A percentile compares a stretch with the other conserved stretches of the same genome.
Conservation (phyloP, 2,113 vertebrate species). For the Hippocampus barbouri region DNA sequence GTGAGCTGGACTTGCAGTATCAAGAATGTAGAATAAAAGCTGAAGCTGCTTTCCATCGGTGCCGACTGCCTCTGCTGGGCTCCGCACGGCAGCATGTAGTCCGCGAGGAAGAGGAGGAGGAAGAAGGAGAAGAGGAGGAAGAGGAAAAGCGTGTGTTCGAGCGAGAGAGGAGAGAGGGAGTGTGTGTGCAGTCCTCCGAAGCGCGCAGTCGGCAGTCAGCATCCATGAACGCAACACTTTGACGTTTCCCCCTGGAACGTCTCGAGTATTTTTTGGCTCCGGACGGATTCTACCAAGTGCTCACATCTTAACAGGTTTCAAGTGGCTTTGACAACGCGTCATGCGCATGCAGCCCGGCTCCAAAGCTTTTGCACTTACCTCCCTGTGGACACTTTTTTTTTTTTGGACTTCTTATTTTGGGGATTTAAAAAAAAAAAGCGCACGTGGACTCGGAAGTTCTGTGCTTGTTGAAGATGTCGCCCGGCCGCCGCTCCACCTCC, state of each 20-base stretch:
- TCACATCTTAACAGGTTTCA: background rate
- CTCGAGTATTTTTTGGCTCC: background rate
- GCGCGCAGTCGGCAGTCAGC: conserved; percentile 33
- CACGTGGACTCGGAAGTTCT: background rate
- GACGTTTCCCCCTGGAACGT: background rate
- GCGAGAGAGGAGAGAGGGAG: conserved; percentile 5
- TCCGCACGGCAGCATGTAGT: background rate
- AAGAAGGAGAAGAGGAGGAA: background rate
- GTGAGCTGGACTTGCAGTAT: too few species aligned
- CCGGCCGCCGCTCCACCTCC: conserved; percentile 31
- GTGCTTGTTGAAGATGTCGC: conserved; percentile 53
- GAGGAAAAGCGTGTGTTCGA: background rate
- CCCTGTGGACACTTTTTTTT: background rate
- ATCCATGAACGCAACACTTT: conserved; percentile 30
- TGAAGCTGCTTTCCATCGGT: too few species aligned
- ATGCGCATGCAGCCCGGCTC: background rate
- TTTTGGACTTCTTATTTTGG: too few species aligned
- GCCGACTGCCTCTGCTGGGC: conserved; percentile 1
- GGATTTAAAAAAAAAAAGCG: background rate
- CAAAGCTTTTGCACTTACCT: background rate
- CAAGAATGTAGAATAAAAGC: too few species aligned
- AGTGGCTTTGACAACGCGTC: background rate
- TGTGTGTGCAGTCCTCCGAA: conserved; percentile 25
- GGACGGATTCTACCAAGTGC: conserved; percentile 11
- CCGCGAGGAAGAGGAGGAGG: conserved; percentile 20